Evolutionary conservation across 2,113 vertebrate species (phyloP).

Genomic region (Festucalex cinctus): DNA sequence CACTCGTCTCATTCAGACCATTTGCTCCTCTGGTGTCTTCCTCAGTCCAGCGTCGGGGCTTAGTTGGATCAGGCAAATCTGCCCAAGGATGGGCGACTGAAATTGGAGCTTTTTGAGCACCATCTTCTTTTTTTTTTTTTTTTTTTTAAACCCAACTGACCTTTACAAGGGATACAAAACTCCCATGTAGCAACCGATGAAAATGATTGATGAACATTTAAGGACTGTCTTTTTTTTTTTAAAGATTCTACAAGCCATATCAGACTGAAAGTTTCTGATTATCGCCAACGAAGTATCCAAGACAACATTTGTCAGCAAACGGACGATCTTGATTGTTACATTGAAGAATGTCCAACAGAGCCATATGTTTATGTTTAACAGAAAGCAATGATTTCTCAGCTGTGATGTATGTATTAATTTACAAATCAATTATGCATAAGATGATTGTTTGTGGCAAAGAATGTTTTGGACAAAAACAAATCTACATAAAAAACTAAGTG

Average conservation of each 20-base stretch:
- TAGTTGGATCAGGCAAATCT: constrained; percentile 63
- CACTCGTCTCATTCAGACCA: constrained; percentile 72
- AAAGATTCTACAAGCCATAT: constrained; percentile 63
- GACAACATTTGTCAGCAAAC: constrained; percentile 15
- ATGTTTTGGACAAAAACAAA: constrained; percentile 44
- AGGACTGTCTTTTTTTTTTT: constrained; percentile 35
- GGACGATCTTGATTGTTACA: constrained; percentile 34
- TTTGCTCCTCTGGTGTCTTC: constrained; percentile 70
- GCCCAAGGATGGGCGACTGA: constrained; percentile 83
- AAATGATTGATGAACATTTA: constrained; percentile 22
- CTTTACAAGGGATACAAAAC: constrained; percentile 28
- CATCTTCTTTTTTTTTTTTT: constrained; percentile 6
- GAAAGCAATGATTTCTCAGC: constrained; percentile 43
- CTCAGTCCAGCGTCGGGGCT: constrained; percentile 60
- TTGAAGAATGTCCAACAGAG: constrained; percentile 40
- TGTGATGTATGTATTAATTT: constrained; percentile 46
- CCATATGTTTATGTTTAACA: constrained; percentile 49
- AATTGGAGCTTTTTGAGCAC: constrained; percentile 86
- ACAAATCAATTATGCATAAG: constrained; percentile 45
- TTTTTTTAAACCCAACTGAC: constrained; percentile 22
- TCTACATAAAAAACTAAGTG: constrained; percentile 60
- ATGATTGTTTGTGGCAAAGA: constrained; percentile 34
- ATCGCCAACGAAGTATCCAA: constrained; percentile 30
- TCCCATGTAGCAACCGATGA: constrained; percentile 29
- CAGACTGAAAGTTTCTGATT: constrained; percentile 35